These are phyloP conservation scores for Serilophus lunatus DNA, from an alignment of 2,113 vertebrate genomes.

Conservation along the genomic window DNA sequence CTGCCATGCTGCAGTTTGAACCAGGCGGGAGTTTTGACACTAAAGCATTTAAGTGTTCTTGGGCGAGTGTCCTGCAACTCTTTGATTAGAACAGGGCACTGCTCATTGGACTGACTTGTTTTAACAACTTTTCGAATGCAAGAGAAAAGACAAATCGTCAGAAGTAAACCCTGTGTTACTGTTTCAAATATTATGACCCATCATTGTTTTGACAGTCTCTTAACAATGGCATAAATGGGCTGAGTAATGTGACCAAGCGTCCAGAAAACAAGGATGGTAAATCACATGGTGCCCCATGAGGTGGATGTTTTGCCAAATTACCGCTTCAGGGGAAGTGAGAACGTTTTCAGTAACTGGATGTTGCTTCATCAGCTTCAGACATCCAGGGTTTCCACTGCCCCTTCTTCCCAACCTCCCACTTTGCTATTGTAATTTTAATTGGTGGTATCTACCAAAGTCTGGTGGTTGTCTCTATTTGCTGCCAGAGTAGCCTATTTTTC, in stretches of 20 bases:
- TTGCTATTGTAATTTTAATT: background rate
- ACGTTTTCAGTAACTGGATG: background rate
- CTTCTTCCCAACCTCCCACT: background rate
- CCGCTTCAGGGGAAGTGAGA: conserved; percentile 8
- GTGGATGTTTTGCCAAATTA: background rate
- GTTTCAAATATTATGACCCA: background rate
- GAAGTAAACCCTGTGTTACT: background rate
- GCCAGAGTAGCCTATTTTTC: background rate
- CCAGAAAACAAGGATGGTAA: background rate
- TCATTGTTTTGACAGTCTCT: background rate
- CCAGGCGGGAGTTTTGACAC: background rate
- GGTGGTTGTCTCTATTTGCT: background rate
- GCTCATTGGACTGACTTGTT: background rate
- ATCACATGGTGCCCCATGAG: conserved; percentile 1
- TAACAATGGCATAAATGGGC: background rate
- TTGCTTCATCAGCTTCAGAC: background rate
- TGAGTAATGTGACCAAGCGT: background rate
- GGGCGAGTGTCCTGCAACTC: accelerated
- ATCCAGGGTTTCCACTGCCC: background rate
- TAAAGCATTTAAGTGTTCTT: background rate
- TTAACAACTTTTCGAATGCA: background rate
- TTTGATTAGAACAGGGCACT: background rate
- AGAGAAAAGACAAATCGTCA: background rate
- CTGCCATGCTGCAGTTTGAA: background rate
- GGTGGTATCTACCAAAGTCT: background rate